phyloP scores from a whole-genome alignment of 1,140 invertebrate species.

The Chelonus insularis region DNA sequence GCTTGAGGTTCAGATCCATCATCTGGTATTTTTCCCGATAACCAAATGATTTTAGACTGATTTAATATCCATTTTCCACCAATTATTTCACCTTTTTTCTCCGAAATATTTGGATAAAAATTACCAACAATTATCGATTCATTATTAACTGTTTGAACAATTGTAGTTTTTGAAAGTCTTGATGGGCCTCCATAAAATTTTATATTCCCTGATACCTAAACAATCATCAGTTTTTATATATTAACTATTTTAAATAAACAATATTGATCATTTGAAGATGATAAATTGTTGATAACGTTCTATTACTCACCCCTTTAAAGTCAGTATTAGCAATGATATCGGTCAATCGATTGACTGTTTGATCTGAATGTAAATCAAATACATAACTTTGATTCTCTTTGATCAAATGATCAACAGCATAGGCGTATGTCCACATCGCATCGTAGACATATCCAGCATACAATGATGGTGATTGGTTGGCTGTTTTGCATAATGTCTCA shows the following conservation, averaged over 20 bases:
- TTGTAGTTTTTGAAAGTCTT: constrained; percentile 68
- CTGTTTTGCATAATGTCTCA: constrained; percentile 36
- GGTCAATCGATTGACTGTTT: constrained; percentile 58
- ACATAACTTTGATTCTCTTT: constrained; percentile 55
- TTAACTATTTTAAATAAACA: too few relatives aligned
- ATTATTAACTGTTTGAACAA: constrained; percentile 71
- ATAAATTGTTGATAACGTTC: too few relatives aligned
- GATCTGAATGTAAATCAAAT: constrained; percentile 46
- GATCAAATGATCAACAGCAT: constrained; percentile 69
- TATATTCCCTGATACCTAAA: constrained; percentile 72
- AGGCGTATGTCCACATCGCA: constrained; percentile 82
- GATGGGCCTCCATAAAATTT: constrained; percentile 71
- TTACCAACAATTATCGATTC: constrained; percentile 64
- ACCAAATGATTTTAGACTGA: constrained; percentile 66
- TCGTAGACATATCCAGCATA: constrained; percentile 83
- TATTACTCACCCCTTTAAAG: constrained; percentile 66
- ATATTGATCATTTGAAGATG: too few relatives aligned
- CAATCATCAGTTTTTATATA: constrained; percentile 3
- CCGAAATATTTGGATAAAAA: constrained; percentile 65
- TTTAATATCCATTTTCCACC: constrained; percentile 63
- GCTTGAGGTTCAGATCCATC: constrained; percentile 69
- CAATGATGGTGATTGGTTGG: constrained; percentile 51
- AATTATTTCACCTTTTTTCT: constrained; percentile 43
- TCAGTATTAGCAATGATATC: constrained; percentile 65
- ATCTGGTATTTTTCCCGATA: constrained; percentile 64